These are phyloP conservation scores for Canis aureus DNA, from an alignment of 2,113 vertebrate genomes.

Conservation along the genomic window DNA sequence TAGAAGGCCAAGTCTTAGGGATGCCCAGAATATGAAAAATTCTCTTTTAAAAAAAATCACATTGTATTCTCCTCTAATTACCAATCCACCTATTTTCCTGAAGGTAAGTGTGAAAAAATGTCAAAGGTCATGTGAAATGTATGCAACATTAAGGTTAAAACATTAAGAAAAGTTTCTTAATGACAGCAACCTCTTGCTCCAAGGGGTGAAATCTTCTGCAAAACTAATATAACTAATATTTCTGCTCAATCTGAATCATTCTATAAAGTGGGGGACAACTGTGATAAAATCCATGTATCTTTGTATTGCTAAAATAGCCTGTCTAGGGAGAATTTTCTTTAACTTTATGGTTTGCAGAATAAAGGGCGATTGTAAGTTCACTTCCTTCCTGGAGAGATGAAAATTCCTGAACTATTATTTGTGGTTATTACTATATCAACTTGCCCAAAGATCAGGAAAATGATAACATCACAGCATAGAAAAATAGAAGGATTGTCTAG, in stretches of 20 bases:
- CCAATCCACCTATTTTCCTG: not conserved
- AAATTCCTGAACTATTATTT: slow-evolving; percentile 23
- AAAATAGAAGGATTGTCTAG: not conserved
- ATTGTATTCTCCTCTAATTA: not conserved
- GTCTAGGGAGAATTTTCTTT: not conserved
- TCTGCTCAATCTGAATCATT: not conserved
- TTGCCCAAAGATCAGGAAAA: slow-evolving; percentile 18
- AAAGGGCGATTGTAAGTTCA: not conserved
- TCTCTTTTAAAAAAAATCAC: not conserved
- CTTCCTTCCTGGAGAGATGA: not conserved
- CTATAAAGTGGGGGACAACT: not conserved
- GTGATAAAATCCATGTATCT: not conserved
- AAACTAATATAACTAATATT: not conserved
- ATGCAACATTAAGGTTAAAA: not conserved
- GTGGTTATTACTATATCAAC: not conserved
- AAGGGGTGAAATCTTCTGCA: not conserved
- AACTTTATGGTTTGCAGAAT: not conserved
- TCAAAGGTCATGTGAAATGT: not conserved
- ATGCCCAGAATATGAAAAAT: not conserved
- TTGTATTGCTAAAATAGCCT: not conserved
- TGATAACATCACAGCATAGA: not conserved
- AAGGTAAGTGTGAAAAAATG: not conserved
- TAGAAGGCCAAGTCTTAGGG: not conserved
- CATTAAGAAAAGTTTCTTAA: not conserved
- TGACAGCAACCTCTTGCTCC: not conserved